Base-by-base conservation (phyloP, 2,888 invertebrate genomes). In the Temnothorax ravouxi region DNA sequence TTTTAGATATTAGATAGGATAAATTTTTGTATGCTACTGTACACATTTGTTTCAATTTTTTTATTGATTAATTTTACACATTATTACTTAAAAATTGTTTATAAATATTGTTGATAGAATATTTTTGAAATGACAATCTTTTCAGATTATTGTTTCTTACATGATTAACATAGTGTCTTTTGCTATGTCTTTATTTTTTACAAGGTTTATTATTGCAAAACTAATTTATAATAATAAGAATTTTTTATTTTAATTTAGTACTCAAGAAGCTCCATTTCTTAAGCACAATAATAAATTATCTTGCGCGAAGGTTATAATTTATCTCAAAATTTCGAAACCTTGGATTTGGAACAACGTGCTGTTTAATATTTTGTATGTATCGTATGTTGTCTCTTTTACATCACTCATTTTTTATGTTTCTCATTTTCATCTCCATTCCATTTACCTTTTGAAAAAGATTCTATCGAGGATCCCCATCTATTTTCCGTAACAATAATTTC, bases 381-480 rank as follows among this genome's bases (percentile, higher is more conserved):
- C 74, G 54, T 84, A 82, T 71, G 41, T 54, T 25, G 47, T 29
- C 9, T 52, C 80, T 77, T 29, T 85, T 50, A 69, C 80, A 74
- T 88, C 86, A 88, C 89, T 90, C 88, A 91, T 91, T 91, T 84
- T 92, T 92, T 89, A 91, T 89, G 86, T 77, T 88, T 89, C 88
- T 88, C 89, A 84, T 90, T 89, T 91, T 88, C 87, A 90, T 88
- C 89, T 89, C 77, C 87, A 89, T 92, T 90, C 88, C 90, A 92
- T 93, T 92, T 92, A 91, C 88, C 89, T 90, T 82, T 71, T 86
- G 84, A 86, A 90, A 90, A 91, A 92, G 91, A 92, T 93, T 89
- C 84, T 87, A 91, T 92, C 89, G 88, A 67, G 50, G 76, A 61
- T 84, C 89, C 87, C 84, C 89, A 88, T 89, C 90, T 87, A 91